A percentile compares a stretch with the other conserved stretches of the same genome.
Evolutionary conservation across 2,888 invertebrate species (phyloP).

Genomic region (Sinelater perroti): DNA sequence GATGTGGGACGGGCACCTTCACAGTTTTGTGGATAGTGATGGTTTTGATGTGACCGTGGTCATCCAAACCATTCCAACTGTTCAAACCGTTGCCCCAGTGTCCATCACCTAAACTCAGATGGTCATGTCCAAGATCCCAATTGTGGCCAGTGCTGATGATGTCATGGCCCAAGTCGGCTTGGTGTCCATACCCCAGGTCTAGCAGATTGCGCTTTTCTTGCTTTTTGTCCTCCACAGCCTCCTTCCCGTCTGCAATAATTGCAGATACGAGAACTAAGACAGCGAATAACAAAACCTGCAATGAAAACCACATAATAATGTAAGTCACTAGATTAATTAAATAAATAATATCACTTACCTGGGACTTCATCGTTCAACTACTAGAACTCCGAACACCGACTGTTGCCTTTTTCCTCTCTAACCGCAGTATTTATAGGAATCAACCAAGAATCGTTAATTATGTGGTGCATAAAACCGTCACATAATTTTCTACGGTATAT

Average conservation of each 20-base stretch:
- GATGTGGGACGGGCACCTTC: constrained; percentile 59
- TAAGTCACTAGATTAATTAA: too few species aligned
- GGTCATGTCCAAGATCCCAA: constrained; percentile 16
- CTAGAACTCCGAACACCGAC: constrained; percentile 48
- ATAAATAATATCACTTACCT: constrained; percentile 52
- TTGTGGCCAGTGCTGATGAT: constrained; percentile 37
- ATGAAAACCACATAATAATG: too few species aligned
- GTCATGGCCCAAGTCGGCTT: constrained; percentile 36
- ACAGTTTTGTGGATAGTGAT: constrained; percentile 61
- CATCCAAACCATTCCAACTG: constrained; percentile 25
- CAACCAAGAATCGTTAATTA: too few species aligned
- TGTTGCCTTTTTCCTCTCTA: constrained; percentile 44
- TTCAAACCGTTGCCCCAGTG: too few species aligned
- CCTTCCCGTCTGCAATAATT: constrained; percentile 46
- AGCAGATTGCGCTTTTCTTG: constrained; percentile 54
- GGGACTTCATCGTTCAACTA: constrained; percentile 49
- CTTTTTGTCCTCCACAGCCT: constrained; percentile 52
- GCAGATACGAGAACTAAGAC: constrained; percentile 56
- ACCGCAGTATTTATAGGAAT: constrained; percentile 27
- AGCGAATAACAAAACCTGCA: constrained; percentile 56
- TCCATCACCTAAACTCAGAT: constrained; percentile 20
- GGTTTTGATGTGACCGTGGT: constrained; percentile 42
- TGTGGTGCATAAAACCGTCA: too few species aligned
- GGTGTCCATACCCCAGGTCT: constrained; percentile 50
- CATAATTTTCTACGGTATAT: too few species aligned